Conservation (phyloP, 2,113 vertebrate genomes). For the Ammospiza nelsoni region DNA sequence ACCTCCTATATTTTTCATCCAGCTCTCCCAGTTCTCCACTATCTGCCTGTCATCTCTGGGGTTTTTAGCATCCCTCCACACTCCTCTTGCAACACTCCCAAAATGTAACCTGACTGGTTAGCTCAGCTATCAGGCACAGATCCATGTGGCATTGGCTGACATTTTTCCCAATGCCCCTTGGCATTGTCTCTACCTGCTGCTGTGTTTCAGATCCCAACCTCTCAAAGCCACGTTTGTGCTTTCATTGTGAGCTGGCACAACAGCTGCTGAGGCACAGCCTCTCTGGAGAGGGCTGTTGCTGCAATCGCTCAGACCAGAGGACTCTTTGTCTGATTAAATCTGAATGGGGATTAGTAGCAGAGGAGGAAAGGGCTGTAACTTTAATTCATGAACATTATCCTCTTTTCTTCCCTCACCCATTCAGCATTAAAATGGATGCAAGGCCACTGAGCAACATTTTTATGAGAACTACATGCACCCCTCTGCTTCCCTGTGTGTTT, state of each 20-base stretch:
- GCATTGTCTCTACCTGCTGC: not conserved
- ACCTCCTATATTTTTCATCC: not conserved
- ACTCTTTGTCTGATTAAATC: constrained; percentile 46
- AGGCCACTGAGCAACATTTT: not conserved
- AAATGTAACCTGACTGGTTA: not conserved
- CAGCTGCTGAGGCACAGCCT: not conserved
- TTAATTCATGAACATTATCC: constrained; percentile 35
- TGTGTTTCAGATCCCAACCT: not conserved
- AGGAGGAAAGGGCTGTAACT: constrained; percentile 1
- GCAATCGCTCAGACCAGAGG: not conserved
- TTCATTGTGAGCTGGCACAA: not conserved
- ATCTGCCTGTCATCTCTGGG: not conserved
- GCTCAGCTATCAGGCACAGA: not conserved
- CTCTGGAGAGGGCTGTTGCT: not conserved
- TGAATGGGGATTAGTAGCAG: constrained; percentile 35
- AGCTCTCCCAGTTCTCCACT: not conserved
- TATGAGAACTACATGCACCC: not conserved
- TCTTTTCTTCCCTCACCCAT: not conserved
- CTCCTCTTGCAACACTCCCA: not conserved
- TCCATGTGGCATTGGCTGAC: fast-evolving
- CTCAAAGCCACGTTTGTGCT: not conserved
- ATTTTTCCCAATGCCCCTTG: not conserved
- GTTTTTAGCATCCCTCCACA: not conserved
- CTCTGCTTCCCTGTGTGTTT: not conserved
- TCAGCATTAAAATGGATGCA: not conserved